A percentile compares a stretch with the other conserved stretches of the same genome.
Evolutionary conservation across 2,888 invertebrate species (phyloP).

Genomic region (Phragmatobia fuliginosa): DNA sequence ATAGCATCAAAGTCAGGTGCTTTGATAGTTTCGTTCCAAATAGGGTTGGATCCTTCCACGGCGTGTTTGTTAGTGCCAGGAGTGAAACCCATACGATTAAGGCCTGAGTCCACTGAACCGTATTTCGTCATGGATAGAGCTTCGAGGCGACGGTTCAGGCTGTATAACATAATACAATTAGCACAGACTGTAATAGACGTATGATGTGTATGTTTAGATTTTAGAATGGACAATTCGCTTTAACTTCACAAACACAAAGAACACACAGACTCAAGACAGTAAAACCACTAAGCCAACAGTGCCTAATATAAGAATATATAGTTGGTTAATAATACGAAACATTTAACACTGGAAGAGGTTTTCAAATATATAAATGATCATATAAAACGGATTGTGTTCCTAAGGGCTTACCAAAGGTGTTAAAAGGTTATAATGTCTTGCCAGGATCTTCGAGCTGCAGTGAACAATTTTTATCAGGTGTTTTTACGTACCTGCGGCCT

Average conservation of each 20-base stretch:
- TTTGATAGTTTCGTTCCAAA: conserved; percentile 86
- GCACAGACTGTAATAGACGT: neutral
- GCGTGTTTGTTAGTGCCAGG: conserved; percentile 91
- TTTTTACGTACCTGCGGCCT: too few species aligned
- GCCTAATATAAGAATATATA: too few species aligned
- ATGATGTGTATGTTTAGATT: too few species aligned
- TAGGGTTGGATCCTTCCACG: conserved; percentile 90
- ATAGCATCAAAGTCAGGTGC: conserved; percentile 83
- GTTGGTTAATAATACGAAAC: too few species aligned
- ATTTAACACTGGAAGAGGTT: too few species aligned
- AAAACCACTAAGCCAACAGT: too few species aligned
- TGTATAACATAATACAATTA: conserved; percentile 51
- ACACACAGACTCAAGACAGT: too few species aligned
- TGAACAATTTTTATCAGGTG: too few species aligned
- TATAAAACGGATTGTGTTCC: neutral
- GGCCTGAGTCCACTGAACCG: conserved; percentile 88
- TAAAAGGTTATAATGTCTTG: neutral
- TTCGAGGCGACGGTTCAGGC: conserved; percentile 87
- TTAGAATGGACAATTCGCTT: too few species aligned
- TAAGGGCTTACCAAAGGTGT: neutral
- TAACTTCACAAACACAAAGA: too few species aligned
- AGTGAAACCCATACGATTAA: conserved; percentile 84
- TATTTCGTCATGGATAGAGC: conserved; percentile 88
- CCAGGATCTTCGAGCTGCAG: neutral
- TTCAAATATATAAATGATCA: too few species aligned